phyloP scores from a whole-genome alignment of 2,888 invertebrate genomes.

The Tenthredo distinguenda region DNA sequence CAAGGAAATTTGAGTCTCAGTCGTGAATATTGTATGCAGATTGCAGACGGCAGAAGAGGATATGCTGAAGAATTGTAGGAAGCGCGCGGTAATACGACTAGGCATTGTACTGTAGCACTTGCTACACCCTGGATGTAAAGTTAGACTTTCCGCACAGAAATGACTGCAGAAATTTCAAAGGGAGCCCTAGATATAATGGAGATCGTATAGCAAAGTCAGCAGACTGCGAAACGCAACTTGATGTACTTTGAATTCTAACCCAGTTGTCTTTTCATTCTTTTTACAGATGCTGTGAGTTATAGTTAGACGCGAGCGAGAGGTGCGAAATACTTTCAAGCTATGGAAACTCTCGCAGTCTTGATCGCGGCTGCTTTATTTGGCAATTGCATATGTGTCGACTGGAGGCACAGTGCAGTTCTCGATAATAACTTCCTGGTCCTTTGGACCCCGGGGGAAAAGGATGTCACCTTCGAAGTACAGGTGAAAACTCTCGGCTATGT shows the following conservation, averaged over 20 bases:
- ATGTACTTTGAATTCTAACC: constrained; percentile 2
- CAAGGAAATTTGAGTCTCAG: constrained; percentile 26
- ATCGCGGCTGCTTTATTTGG: constrained; percentile 40
- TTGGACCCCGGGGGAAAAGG: constrained; percentile 87
- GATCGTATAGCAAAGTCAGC: not conserved
- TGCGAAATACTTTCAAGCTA: constrained; percentile 26
- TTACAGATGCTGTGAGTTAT: constrained; percentile 62
- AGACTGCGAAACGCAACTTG: constrained; percentile 32
- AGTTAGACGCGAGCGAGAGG: constrained; percentile 27
- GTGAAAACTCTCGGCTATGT: constrained; percentile 92
- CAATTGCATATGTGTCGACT: constrained; percentile 73
- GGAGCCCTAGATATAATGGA: not conserved
- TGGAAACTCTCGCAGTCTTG: constrained; percentile 42
- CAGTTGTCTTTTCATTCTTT: constrained; percentile 42
- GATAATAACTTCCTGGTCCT: constrained; percentile 83
- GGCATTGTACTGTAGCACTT: not conserved
- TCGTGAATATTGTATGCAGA: constrained; percentile 44
- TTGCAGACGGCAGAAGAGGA: not conserved
- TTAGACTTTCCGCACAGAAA: constrained; percentile 20
- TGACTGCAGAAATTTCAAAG: not conserved
- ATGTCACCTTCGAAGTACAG: constrained; percentile 91
- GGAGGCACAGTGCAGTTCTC: constrained; percentile 81
- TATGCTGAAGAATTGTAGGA: constrained; percentile 2
- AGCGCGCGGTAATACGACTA: constrained; percentile 9
- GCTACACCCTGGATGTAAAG: constrained; percentile 22